These are phyloP conservation scores for Drosophila persimilis DNA, from an alignment of 1,140 invertebrate genomes.

Conservation along the genomic window DNA sequence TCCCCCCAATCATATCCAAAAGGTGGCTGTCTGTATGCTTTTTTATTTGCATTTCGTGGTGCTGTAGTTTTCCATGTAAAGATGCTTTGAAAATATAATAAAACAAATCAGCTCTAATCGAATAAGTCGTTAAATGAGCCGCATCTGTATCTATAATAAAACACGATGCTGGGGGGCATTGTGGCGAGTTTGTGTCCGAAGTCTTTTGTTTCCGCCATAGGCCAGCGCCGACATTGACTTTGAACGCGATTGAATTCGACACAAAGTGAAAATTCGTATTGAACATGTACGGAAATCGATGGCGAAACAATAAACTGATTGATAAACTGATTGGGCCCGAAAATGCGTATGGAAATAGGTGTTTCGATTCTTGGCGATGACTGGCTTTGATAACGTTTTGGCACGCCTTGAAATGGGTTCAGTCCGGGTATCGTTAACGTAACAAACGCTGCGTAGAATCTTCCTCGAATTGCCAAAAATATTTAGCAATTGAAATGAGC, in stretches of 20 bases:
- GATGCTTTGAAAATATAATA: constrained; percentile 30
- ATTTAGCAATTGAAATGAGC: constrained; percentile 51
- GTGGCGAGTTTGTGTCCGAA: constrained; percentile 65
- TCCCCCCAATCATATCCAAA: constrained; percentile 1
- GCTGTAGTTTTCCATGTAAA: constrained; percentile 41
- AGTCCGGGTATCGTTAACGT: constrained; percentile 20
- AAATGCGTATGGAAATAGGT: constrained; percentile 9
- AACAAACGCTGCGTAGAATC: constrained; percentile 44
- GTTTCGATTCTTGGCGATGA: background rate
- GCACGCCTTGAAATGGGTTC: constrained; percentile 36
- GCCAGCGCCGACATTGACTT: constrained; percentile 49
- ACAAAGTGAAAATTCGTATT: constrained; percentile 46
- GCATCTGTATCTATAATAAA: constrained; percentile 12
- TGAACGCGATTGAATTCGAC: constrained; percentile 45
- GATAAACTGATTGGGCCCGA: constrained; percentile 12
- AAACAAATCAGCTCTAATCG: constrained; percentile 57
- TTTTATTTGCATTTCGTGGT: constrained; percentile 27
- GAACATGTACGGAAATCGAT: constrained; percentile 44
- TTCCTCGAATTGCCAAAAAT: constrained; percentile 34
- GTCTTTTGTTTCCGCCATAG: constrained; percentile 70
- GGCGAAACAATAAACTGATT: constrained; percentile 26
- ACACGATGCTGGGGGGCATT: constrained; percentile 23
- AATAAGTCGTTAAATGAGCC: constrained; percentile 63
- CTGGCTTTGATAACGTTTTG: constrained; percentile 9
- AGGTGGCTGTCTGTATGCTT: constrained; percentile 12